Conservation (phyloP, 1,140 invertebrate species). For the Drosophila ercepeae region DNA sequence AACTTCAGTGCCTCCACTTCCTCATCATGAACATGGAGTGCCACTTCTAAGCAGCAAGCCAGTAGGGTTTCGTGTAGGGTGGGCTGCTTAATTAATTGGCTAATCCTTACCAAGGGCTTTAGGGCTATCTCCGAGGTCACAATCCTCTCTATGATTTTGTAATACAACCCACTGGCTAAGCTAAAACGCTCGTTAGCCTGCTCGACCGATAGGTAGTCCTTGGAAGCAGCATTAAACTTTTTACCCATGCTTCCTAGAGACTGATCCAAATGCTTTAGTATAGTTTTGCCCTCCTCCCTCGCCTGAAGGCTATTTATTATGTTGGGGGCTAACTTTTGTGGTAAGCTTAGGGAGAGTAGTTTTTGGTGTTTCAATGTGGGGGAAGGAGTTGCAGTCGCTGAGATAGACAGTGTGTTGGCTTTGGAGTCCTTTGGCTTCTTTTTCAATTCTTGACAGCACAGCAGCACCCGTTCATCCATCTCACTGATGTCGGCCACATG, state of each 20-base stretch:
- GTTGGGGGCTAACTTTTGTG: conserved; percentile 14
- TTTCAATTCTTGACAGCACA: background rate
- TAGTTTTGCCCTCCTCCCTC: background rate
- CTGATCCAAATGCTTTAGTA: conserved; percentile 10
- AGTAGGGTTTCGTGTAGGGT: conserved; percentile 94
- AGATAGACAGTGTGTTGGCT: background rate
- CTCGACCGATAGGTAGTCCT: background rate
- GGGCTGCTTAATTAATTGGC: conserved; percentile 86
- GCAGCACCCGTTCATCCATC: conserved; percentile 98
- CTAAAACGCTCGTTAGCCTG: conserved; percentile 11
- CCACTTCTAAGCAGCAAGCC: conserved; percentile 95
- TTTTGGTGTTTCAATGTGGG: conserved; percentile 12
- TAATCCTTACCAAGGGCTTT: conserved; percentile 86
- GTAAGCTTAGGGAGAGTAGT: conserved; percentile 1
- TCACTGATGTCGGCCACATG: conserved; percentile 95
- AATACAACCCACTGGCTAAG: conserved; percentile 87
- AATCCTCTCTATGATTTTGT: conserved; percentile 94
- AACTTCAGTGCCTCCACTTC: conserved; percentile 88
- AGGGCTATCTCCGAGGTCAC: conserved; percentile 90
- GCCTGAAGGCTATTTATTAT: conserved; percentile 17
- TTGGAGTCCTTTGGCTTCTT: background rate
- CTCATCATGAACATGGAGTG: conserved; percentile 93
- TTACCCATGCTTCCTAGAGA: conserved; percentile 9
- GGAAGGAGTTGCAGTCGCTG: background rate
- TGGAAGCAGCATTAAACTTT: conserved; percentile 10